Conservation (phyloP, 1,140 invertebrate species). For the Drosophila prosaltans region DNA sequence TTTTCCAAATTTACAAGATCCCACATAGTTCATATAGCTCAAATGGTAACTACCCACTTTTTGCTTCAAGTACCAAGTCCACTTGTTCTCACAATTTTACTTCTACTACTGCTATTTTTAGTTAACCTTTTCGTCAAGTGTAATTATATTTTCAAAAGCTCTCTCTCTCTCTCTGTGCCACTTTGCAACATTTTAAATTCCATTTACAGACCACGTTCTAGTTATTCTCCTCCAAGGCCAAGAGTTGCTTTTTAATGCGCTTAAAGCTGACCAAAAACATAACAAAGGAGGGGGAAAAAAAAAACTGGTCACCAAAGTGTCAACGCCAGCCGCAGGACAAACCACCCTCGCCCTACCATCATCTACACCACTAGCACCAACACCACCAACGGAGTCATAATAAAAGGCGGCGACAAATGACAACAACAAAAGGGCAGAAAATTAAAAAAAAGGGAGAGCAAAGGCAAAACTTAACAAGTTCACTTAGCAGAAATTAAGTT, state of each 20-base stretch:
- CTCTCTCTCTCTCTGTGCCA: slow-evolving; percentile 14
- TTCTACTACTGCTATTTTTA: neutral
- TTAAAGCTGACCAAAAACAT: slow-evolving; percentile 46
- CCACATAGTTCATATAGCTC: no score
- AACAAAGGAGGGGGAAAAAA: slow-evolving; percentile 12
- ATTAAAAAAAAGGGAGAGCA: slow-evolving; percentile 3
- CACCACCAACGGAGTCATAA: slow-evolving; percentile 38
- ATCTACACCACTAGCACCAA: neutral
- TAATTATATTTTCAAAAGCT: slow-evolving; percentile 16
- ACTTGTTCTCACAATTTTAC: neutral
- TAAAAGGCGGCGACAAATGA: slow-evolving; percentile 54
- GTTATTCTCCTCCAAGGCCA: slow-evolving; percentile 6
- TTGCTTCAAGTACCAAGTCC: no score
- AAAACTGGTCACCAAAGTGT: slow-evolving; percentile 52
- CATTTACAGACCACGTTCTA: slow-evolving; percentile 30
- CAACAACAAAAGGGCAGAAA: slow-evolving; percentile 19
- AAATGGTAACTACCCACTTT: no score
- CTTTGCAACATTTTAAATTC: slow-evolving; percentile 38
- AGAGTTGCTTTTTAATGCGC: slow-evolving; percentile 60
- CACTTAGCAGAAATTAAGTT: slow-evolving; percentile 80
- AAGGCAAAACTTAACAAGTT: slow-evolving; percentile 75
- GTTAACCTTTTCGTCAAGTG: slow-evolving; percentile 15
- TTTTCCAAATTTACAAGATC: no score
- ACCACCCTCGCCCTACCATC: neutral
- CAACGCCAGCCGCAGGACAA: slow-evolving; percentile 51